Conservation (phyloP, 2,113 vertebrate genomes). For the Machaerirhynchus nigripectus region DNA sequence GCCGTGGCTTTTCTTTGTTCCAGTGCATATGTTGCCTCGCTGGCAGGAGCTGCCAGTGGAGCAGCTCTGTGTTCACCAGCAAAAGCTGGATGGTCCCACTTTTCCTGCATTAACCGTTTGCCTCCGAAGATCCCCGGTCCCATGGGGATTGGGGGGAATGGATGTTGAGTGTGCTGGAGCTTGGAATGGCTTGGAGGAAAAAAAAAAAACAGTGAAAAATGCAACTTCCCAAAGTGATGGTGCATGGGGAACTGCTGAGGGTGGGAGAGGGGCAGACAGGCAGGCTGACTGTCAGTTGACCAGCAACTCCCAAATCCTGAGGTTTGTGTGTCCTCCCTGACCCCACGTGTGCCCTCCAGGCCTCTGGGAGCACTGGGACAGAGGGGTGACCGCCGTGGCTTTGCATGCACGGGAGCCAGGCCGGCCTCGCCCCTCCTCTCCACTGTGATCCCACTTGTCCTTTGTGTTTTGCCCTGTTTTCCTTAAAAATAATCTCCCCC, state of each 20-base stretch:
- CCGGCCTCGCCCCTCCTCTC: background rate
- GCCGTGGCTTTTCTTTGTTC: slow-evolving; percentile 58
- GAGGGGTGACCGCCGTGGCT: background rate
- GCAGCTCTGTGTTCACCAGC: background rate
- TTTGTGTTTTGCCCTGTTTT: background rate
- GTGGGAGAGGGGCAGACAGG: background rate
- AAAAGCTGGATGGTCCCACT: slow-evolving; percentile 7
- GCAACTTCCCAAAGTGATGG: fast-evolving
- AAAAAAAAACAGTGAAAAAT: background rate
- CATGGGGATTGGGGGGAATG: background rate
- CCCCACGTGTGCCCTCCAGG: fast-evolving
- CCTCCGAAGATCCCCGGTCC: background rate
- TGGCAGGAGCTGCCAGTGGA: slow-evolving; percentile 52
- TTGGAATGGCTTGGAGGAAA: background rate
- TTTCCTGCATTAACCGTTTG: background rate
- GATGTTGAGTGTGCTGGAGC: background rate
- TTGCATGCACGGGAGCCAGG: fast-evolving
- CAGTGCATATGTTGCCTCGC: slow-evolving; percentile 56
- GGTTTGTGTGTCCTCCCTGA: background rate
- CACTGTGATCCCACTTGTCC: background rate
- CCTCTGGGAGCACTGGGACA: background rate
- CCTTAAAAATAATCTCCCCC: background rate
- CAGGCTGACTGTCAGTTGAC: background rate
- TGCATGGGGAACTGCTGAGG: background rate
- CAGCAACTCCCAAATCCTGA: background rate